phyloP scores from a whole-genome alignment of 2,888 invertebrate genomes.

The Elmis aenea region DNA sequence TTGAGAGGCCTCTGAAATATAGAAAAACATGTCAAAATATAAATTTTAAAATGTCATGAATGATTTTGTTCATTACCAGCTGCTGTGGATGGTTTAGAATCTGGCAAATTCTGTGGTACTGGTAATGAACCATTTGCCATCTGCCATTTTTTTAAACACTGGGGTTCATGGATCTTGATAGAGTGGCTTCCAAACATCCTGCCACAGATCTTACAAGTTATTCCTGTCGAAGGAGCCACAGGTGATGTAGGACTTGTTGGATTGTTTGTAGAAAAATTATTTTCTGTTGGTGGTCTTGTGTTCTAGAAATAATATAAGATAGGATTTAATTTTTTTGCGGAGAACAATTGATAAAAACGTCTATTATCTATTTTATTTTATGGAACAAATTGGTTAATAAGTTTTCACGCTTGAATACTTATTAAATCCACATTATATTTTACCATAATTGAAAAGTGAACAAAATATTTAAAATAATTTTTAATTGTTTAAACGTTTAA shows the following conservation, averaged over 20 bases:
- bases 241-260: constrained; percentile 28
- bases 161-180: constrained; percentile 62
- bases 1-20: background rate
- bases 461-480: no score
- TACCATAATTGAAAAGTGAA: no score
- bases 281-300: constrained; percentile 40
- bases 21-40: constrained; percentile 3
- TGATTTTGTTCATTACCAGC: no score
- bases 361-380: no score
- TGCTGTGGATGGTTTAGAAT: no score
- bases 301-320: constrained; percentile 12
- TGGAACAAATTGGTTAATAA: no score
- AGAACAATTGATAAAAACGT: no score
- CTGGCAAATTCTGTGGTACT: no score
- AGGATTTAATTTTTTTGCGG: no score
- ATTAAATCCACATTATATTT: no score
- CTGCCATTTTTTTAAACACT: constrained; percentile 62
- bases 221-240: constrained; percentile 32
- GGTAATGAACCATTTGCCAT: constrained; percentile 56
- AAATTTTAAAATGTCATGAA: constrained; percentile 23
- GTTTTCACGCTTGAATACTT: no score
- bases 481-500: no score
- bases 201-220: constrained; percentile 61
- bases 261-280: constrained; percentile 39
- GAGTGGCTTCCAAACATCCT: constrained; percentile 60